phyloP scores from a whole-genome alignment of 2,888 invertebrate genomes.

The Prenolepis imparis region DNA sequence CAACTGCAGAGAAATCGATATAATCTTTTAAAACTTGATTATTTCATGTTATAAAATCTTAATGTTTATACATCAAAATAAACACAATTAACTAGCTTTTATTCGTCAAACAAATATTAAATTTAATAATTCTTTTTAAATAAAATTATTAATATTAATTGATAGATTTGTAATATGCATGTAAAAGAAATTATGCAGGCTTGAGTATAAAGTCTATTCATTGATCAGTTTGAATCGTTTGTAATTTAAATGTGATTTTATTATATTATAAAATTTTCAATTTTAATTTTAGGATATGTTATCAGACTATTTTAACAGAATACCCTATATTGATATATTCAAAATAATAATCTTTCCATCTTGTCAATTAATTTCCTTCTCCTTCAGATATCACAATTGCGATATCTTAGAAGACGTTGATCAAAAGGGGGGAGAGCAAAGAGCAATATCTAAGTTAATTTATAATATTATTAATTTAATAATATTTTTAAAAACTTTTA shows the following conservation, averaged over 20 bases:
- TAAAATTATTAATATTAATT: neutral
- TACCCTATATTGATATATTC: neutral
- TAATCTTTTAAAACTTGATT: neutral
- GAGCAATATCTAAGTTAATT: neutral
- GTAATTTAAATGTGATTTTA: neutral
- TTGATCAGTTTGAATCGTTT: neutral
- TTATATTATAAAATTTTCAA: neutral
- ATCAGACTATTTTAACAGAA: neutral
- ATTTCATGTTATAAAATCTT: neutral
- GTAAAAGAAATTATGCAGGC: neutral
- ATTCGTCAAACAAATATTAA: too few species aligned
- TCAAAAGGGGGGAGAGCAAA: constrained; percentile 9
- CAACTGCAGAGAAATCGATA: neutral
- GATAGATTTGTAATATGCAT: neutral
- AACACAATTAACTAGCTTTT: neutral
- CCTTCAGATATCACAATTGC: constrained; percentile 25
- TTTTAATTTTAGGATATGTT: neutral
- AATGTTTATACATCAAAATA: neutral
- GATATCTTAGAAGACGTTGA: constrained; percentile 18
- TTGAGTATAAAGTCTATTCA: too few species aligned
- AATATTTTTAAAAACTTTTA: neutral
- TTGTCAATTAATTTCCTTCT: neutral
- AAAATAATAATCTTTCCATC: neutral
- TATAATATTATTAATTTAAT: neutral
- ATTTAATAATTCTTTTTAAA: too few species aligned